Conservation (phyloP, 2,888 invertebrate species). For the Drosophila cognata region DNA sequence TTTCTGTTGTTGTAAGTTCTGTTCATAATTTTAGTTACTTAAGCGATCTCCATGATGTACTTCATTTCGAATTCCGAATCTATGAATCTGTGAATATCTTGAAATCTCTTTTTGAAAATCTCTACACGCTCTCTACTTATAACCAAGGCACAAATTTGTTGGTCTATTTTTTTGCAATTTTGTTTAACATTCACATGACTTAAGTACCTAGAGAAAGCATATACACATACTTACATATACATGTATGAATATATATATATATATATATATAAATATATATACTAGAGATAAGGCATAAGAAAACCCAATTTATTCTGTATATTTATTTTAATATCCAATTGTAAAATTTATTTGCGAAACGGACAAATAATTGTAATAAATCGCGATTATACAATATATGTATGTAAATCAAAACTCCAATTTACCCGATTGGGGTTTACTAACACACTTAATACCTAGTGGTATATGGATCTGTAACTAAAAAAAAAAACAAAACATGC, state of each 20-base stretch:
- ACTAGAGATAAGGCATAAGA: constrained; percentile 38
- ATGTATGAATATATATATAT: constrained; percentile 33
- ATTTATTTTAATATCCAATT: constrained; percentile 64
- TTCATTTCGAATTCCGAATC: constrained; percentile 49
- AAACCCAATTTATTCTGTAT: constrained; percentile 19
- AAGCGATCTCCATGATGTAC: constrained; percentile 73
- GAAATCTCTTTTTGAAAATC: constrained; percentile 47
- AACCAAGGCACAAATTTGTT: constrained; percentile 50
- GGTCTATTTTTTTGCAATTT: constrained; percentile 32
- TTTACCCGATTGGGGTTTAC: constrained; percentile 9
- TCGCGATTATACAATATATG: constrained; percentile 24
- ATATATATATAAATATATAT: constrained; percentile 30
- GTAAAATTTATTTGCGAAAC: constrained; percentile 63
- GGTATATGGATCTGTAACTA: constrained; percentile 51
- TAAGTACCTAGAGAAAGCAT: constrained; percentile 74
- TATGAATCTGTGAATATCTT: constrained; percentile 42
- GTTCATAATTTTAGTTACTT: constrained; percentile 46
- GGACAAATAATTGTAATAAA: constrained; percentile 71
- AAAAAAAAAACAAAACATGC: constrained; percentile 16
- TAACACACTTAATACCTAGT: constrained; percentile 35
- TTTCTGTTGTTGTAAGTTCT: constrained; percentile 41
- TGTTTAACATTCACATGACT: constrained; percentile 56
- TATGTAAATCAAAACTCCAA: constrained; percentile 22
- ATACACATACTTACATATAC: constrained; percentile 43
- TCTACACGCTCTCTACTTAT: constrained; percentile 38